These are phyloP conservation scores for Deroptyus accipitrinus DNA, from an alignment of 2,113 vertebrate species.

Conservation along the genomic window DNA sequence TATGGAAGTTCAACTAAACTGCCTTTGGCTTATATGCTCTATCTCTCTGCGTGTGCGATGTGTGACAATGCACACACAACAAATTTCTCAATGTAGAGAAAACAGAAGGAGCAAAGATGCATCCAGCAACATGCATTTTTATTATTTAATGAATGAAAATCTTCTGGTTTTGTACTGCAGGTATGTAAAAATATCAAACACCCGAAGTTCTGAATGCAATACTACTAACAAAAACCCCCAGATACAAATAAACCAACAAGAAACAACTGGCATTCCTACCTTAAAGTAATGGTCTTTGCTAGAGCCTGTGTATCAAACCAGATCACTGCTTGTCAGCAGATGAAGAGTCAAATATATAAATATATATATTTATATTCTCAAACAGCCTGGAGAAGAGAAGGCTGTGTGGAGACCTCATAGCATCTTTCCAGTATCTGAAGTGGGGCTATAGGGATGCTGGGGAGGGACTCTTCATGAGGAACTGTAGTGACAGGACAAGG, in stretches of 20 bases:
- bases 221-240: not conserved
- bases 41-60: not conserved
- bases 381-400: not conserved
- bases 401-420: too few species aligned
- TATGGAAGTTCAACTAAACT: not conserved
- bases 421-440: too few species aligned
- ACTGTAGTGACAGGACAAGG: too few species aligned
- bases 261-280: not conserved
- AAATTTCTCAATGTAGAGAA: not conserved
- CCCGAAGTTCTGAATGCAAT: not conserved
- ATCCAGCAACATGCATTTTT: not conserved
- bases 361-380: not conserved
- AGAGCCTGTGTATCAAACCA: not conserved
- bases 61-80: not conserved
- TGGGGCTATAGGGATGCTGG: too few species aligned
- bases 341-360: not conserved
- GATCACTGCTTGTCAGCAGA: not conserved
- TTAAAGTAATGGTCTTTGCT: not conserved
- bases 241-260: not conserved
- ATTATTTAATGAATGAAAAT: not conserved
- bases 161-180: not conserved
- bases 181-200: not conserved
- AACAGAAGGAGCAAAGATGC: not conserved
- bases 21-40: not conserved
- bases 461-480: too few species aligned